Conservation (phyloP, 2,797 vertebrate genomes). For the Anabas testudineus region DNA sequence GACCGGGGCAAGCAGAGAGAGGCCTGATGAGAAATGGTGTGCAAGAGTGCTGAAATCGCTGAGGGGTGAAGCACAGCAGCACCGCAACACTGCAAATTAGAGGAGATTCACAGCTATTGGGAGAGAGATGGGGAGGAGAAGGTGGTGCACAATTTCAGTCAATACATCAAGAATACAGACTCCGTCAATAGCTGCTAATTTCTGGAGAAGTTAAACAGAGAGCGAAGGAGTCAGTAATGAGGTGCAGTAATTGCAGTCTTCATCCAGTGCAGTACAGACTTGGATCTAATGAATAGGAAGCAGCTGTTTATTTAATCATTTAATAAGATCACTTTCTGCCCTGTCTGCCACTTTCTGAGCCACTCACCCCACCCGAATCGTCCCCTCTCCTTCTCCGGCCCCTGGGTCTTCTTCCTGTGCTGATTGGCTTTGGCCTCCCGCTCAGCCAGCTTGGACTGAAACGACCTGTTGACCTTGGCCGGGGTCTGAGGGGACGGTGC, state of each 20-base stretch:
- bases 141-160: slow-evolving; percentile 1
- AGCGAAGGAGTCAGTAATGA: slow-evolving; percentile 8
- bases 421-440: slow-evolving; percentile 80
- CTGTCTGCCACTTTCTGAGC: background rate
- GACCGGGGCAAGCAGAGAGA: background rate
- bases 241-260: background rate
- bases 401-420: slow-evolving; percentile 76
- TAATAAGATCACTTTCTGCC: background rate
- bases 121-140: background rate
- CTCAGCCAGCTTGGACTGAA: slow-evolving; percentile 84
- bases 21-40: slow-evolving; percentile 12
- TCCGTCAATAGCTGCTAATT: slow-evolving; percentile 13
- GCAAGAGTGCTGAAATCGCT: slow-evolving; percentile 34
- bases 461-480: slow-evolving; percentile 76
- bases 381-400: slow-evolving; percentile 79
- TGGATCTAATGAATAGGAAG: slow-evolving; percentile 10
- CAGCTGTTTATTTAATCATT: background rate
- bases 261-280: background rate
- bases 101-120: slow-evolving; percentile 25
- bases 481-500: slow-evolving; percentile 47
- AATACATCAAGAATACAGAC: background rate
- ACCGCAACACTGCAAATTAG: slow-evolving; percentile 23
- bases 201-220: slow-evolving; percentile 14
- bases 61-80: slow-evolving; percentile 45
- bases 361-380: slow-evolving; percentile 86